Conservation (phyloP, 2,797 vertebrate species). For the Enteromius trimaculatus region DNA sequence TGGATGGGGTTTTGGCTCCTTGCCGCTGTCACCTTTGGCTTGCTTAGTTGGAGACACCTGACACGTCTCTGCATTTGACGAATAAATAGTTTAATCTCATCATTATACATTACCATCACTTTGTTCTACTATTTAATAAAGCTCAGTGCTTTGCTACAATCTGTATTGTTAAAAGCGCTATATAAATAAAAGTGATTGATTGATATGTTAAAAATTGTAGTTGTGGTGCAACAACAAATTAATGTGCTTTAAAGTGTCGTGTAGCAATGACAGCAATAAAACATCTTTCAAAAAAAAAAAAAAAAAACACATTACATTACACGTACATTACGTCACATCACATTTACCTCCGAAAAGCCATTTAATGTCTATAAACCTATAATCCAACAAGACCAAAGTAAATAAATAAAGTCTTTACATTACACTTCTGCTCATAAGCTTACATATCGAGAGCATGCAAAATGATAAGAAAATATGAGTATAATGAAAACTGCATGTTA, state of each 20-base stretch:
- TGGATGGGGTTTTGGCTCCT: too few relatives aligned
- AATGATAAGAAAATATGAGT: background rate
- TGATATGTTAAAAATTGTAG: background rate
- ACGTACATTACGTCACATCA: too few relatives aligned
- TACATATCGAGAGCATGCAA: background rate
- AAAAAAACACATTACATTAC: background rate
- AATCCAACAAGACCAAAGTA: background rate
- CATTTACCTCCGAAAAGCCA: background rate
- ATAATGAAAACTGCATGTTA: background rate
- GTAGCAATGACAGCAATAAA: background rate
- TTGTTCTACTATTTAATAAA: too few relatives aligned
- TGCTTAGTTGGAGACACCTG: too few relatives aligned
- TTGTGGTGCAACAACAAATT: background rate
- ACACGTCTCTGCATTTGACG: too few relatives aligned
- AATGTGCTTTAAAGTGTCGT: background rate
- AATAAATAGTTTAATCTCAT: too few relatives aligned
- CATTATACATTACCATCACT: too few relatives aligned
- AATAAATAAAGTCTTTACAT: background rate
- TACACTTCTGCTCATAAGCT: background rate
- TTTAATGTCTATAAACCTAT: background rate
- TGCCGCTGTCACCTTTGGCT: too few relatives aligned
- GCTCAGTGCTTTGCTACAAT: too few relatives aligned
- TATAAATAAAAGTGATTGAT: too few relatives aligned
- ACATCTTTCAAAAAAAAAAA: background rate
- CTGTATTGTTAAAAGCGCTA: too few relatives aligned